Percentiles rank a stretch among this genome's conserved stretches.
Conservation (phyloP, 2,888 invertebrate genomes). For the Hoplodrina blanda region DNA sequence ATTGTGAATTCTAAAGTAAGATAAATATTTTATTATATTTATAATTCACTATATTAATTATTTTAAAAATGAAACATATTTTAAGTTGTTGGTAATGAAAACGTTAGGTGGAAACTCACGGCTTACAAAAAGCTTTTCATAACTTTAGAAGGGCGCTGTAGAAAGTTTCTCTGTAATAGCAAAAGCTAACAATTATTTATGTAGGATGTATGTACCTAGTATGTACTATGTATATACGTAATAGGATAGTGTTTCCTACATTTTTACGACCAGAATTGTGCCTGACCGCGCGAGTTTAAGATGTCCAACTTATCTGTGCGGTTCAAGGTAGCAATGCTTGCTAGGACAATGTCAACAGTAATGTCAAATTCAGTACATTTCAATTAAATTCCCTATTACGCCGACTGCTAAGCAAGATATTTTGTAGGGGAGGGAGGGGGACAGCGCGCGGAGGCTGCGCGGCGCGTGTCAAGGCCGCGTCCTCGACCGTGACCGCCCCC, state of each 20-base stretch:
- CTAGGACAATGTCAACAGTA: slow-evolving; percentile 14
- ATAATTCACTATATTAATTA: no score
- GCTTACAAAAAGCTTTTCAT: slow-evolving; percentile 3
- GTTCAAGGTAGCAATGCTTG: slow-evolving; percentile 18
- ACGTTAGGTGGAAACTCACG: not conserved
- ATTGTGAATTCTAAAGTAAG: no score
- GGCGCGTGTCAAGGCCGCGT: slow-evolving; percentile 86
- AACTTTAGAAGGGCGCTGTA: not conserved
- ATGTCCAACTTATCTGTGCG: slow-evolving; percentile 4
- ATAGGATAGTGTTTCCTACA: not conserved
- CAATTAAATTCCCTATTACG: slow-evolving; percentile 32
- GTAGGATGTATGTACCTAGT: slow-evolving; percentile 11
- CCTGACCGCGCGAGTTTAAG: not conserved
- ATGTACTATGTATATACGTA: not conserved
- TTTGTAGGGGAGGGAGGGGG: slow-evolving; percentile 24
- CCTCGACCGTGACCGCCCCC: slow-evolving; percentile 86
- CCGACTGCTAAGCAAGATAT: slow-evolving; percentile 35
- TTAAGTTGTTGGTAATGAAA: not conserved
- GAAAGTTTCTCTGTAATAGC: not conserved
- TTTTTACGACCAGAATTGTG: slow-evolving; percentile 8
- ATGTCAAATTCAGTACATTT: slow-evolving; percentile 41
- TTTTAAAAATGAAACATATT: no score
- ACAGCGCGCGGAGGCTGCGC: slow-evolving; percentile 79
- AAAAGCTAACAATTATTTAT: slow-evolving; percentile 5
- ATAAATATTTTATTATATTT: no score